Evolutionary conservation across 2,888 invertebrate genomes (phyloP).

Genomic region (Sphinx pinastri): DNA sequence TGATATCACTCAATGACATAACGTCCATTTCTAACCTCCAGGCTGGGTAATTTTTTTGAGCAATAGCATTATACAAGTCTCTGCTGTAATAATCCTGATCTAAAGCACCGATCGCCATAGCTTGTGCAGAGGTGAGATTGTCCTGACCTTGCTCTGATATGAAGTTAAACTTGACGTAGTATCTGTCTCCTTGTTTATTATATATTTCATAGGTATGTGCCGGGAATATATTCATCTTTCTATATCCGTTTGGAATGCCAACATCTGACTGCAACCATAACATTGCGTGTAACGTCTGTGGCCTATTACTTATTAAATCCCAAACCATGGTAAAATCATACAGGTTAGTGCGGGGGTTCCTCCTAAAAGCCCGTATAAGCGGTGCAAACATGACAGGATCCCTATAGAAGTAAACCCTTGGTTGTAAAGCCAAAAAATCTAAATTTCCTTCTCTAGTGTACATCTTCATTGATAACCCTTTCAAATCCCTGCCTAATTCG

Average conservation of each 20-base stretch:
- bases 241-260: conserved; percentile 94
- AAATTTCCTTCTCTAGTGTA: conserved; percentile 95
- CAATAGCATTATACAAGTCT: conserved; percentile 94
- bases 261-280: conserved; percentile 92
- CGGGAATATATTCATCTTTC: conserved; percentile 95
- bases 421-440: conserved; percentile 94
- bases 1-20: conserved; percentile 51
- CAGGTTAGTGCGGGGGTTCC: conserved; percentile 93
- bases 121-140: conserved; percentile 86
- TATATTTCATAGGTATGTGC: conserved; percentile 95
- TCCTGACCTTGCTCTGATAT: conserved; percentile 94
- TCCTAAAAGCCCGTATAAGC: conserved; percentile 94
- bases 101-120: conserved; percentile 84
- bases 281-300: conserved; percentile 90
- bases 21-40: conserved; percentile 69
- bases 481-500: conserved; percentile 91
- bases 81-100: conserved; percentile 94
- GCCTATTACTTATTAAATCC: conserved; percentile 93
- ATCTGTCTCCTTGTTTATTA: conserved; percentile 87
- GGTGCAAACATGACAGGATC: conserved; percentile 93
- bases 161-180: conserved; percentile 94
- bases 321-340: conserved; percentile 93
- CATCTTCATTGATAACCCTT: conserved; percentile 95
- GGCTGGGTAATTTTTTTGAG: conserved; percentile 78
- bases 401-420: conserved; percentile 93